phyloP scores from a whole-genome alignment of 2,888 invertebrate genomes.

The Apamea epomidion region DNA sequence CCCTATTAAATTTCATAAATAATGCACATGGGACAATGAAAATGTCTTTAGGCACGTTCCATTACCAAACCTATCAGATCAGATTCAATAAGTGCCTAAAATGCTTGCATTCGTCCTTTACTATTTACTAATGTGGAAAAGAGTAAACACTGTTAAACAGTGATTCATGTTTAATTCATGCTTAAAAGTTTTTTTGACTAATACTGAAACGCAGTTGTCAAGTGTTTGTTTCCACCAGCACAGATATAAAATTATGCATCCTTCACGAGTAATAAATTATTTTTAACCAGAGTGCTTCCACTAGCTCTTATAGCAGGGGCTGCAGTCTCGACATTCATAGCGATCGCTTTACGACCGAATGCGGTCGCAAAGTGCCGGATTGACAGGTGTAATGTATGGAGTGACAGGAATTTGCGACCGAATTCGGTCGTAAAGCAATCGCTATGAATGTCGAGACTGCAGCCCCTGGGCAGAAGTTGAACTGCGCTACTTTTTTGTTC shows the following conservation, averaged over 20 bases:
- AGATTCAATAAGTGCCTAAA: neutral
- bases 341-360: too few relatives aligned
- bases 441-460: too few relatives aligned
- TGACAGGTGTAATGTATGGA: too few relatives aligned
- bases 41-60: conserved; percentile 49
- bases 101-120: conserved; percentile 14
- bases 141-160: conserved; percentile 6
- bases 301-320: too few relatives aligned
- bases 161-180: conserved; percentile 4
- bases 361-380: too few relatives aligned
- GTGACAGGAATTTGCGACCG: too few relatives aligned
- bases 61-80: neutral
- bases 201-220: conserved; percentile 34
- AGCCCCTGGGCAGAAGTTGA: too few relatives aligned
- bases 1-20: conserved; percentile 52
- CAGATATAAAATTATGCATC: conserved; percentile 4
- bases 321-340: too few relatives aligned
- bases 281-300: too few relatives aligned
- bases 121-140: conserved; percentile 1
- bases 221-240: conserved; percentile 3
- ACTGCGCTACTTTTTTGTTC: too few relatives aligned
- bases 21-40: conserved; percentile 62
- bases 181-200: rapidly evolving
- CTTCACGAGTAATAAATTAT: neutral
- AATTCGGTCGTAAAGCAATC: too few relatives aligned